Percentiles rank a stretch among this genome's conserved stretches.
Evolutionary conservation across 2,113 vertebrate genomes (phyloP).

Genomic region (Proterorhinus semilunaris): DNA sequence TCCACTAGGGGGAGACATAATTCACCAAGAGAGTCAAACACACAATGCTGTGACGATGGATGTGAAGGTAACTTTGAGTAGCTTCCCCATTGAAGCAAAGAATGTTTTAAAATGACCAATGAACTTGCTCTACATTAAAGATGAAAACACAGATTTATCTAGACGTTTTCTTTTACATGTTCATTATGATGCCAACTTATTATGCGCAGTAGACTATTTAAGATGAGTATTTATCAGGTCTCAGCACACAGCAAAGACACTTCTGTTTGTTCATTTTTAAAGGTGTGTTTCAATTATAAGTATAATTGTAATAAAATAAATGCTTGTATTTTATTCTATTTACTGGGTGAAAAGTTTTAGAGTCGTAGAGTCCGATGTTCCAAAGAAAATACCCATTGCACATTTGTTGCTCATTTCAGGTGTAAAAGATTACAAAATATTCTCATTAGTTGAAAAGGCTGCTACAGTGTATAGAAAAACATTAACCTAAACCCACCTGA

Average conservation of each 20-base stretch:
- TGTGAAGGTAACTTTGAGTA: not conserved
- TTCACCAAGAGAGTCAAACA: conserved; percentile 10
- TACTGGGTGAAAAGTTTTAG: too few species aligned
- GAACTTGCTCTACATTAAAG: not conserved
- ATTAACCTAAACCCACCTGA: conserved; percentile 3
- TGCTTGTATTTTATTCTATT: too few species aligned
- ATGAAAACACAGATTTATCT: not conserved
- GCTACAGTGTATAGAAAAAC: not conserved
- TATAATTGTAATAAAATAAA: too few species aligned
- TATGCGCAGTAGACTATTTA: too few species aligned
- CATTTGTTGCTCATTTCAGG: not conserved
- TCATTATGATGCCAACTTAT: too few species aligned
- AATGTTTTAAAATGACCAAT: not conserved
- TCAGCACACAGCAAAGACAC: too few species aligned
- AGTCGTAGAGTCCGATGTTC: too few species aligned
- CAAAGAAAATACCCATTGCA: not conserved
- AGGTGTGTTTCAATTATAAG: too few species aligned
- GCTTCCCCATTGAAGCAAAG: not conserved
- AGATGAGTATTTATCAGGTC: too few species aligned
- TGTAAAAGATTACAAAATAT: not conserved
- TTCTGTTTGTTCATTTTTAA: too few species aligned
- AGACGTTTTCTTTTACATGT: not conserved
- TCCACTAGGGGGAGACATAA: conserved; percentile 63
- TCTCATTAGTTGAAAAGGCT: conserved; percentile 1
- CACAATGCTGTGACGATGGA: not conserved